These are phyloP conservation scores for Heterochromis multidens DNA, from an alignment of 2,113 vertebrate species.

Conservation along the genomic window DNA sequence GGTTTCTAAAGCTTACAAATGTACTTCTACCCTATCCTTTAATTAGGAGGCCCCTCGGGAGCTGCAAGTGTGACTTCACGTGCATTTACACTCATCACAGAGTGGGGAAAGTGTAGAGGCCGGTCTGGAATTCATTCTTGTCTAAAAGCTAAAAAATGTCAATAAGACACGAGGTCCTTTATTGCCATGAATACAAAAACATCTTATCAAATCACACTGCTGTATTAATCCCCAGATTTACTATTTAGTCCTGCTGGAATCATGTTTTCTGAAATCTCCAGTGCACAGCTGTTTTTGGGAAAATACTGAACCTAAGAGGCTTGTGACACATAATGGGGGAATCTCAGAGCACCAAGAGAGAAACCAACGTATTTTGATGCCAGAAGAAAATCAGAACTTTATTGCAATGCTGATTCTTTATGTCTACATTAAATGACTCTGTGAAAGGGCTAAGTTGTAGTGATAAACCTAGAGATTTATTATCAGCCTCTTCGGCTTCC, in stretches of 20 bases:
- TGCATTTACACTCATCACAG: neutral
- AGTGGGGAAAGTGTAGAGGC: neutral
- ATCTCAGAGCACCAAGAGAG: neutral
- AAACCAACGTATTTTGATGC: neutral
- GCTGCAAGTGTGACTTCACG: neutral
- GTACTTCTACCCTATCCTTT: neutral
- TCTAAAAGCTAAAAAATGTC: neutral
- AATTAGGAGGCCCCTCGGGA: neutral
- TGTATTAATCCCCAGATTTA: neutral
- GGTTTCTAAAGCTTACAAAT: neutral
- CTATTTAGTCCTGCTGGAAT: neutral
- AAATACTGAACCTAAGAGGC: neutral
- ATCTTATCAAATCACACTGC: neutral
- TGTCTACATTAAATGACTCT: neutral
- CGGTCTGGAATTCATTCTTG: neutral
- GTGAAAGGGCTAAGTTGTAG: neutral
- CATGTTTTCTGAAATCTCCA: neutral
- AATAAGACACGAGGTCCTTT: neutral
- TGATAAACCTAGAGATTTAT: neutral
- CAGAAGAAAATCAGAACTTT: neutral
- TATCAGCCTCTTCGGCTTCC: no score
- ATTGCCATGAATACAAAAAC: neutral
- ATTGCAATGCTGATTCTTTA: neutral
- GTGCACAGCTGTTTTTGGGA: neutral
- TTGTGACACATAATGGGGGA: neutral